Evolutionary conservation across 2,797 vertebrate genomes (phyloP).

Genomic region (Pampus argenteus): DNA sequence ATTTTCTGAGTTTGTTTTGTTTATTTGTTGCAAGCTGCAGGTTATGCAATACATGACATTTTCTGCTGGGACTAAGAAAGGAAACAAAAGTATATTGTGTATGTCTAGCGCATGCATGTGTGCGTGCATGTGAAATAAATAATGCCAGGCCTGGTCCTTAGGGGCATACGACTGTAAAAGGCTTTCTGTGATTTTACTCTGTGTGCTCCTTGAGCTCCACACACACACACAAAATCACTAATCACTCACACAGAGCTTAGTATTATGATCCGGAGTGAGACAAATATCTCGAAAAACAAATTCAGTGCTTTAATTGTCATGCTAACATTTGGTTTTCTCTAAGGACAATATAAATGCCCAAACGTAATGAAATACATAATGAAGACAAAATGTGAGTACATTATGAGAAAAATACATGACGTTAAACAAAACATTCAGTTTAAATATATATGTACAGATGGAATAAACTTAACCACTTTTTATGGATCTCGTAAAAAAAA

Average conservation of each 20-base stretch:
- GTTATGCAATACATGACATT: constrained; percentile 75
- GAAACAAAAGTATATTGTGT: constrained; percentile 48
- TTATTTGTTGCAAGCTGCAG: constrained; percentile 55
- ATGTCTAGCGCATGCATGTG: constrained; percentile 6
- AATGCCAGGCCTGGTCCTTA: constrained; percentile 63
- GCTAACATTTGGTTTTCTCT: not conserved
- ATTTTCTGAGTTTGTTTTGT: constrained; percentile 47
- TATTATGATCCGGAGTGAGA: constrained; percentile 33
- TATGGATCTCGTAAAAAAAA: constrained; percentile 6
- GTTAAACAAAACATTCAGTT: not conserved
- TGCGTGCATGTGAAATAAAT: constrained; percentile 57
- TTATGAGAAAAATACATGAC: not conserved
- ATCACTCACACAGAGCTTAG: constrained; percentile 36
- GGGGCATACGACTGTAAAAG: constrained; percentile 62
- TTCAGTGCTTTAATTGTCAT: not conserved
- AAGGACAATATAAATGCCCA: not conserved
- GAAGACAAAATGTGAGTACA: no score
- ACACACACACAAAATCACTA: constrained; percentile 12
- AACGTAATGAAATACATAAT: not conserved
- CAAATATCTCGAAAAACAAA: constrained; percentile 17
- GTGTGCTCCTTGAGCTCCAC: constrained; percentile 22
- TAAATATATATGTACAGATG: not conserved
- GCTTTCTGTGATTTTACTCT: constrained; percentile 64
- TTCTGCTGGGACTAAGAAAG: constrained; percentile 50
- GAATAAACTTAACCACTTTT: not conserved